Base-by-base conservation (phyloP, 2,888 invertebrate genomes). In the Proisotoma minuta region DNA sequence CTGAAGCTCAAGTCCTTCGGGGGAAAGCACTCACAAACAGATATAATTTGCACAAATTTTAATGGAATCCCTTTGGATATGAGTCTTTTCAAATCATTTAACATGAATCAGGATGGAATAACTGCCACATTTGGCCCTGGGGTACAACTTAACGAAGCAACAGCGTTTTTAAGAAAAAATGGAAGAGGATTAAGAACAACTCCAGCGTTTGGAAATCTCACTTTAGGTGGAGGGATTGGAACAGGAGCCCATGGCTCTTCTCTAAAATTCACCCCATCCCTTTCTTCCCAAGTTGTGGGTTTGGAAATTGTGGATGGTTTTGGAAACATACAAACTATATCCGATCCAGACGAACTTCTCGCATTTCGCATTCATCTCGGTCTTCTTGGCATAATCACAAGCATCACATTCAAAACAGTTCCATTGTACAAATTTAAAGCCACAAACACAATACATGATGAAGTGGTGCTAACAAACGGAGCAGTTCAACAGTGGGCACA, bases 191-290 rank as follows among this genome's bases (percentile, higher is more conserved):
- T 62, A 4, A 24, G 18, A 57, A 57, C 57, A 29, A 62, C 62
- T 3, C 62, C 62, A 2, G 62, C 51, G 2, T 62, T 24, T 51
- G 62, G 62, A 22, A 53, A 58, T 29, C 57, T 62, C 18, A 63
- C 63, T 4, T 48, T 63, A 3, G 63, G 59, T 3, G 64, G 64
- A 1, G 60, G 57, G 4, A 49, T 64, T 1, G 65, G 65, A 3
- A 65, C 65, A 0, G 62, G 52, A 28, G 62, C 65, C 0, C 65
- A 65, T 26, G 65, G 64, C 20, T 57, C 57, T 18, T 47, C 52
- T 22, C 0, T 60, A 18, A 51, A 47, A 12, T 48, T 40, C 59
- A 28, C 20, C 8, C 18, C 54, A 18, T 50, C 58, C 12, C 27
- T 64, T 39, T 60, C 64, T 3, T 51, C 26, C 12, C 57, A 60